Evolutionary conservation across 2,113 vertebrate genomes (phyloP).

Genomic region (Erythrolamprus reginae): DNA sequence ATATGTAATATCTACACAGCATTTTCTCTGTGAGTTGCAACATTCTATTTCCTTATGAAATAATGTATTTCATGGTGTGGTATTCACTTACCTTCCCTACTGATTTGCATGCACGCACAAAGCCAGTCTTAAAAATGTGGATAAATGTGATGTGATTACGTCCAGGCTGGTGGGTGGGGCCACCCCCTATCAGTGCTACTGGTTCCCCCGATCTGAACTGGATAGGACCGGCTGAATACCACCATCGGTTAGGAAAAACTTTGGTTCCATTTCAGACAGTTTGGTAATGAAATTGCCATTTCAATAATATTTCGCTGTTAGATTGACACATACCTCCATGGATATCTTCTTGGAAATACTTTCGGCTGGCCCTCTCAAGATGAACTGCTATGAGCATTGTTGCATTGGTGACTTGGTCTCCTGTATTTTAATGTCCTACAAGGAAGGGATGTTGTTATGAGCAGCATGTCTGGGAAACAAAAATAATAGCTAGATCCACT

Average conservation of each 20-base stretch:
- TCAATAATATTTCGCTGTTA: neutral
- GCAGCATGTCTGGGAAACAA: neutral
- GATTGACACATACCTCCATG: neutral
- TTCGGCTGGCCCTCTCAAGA: neutral
- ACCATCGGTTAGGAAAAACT: conserved; percentile 8
- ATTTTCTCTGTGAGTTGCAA: neutral
- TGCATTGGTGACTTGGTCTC: neutral
- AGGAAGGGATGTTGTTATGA: neutral
- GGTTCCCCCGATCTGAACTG: no score
- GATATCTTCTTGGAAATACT: neutral
- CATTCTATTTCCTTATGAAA: neutral
- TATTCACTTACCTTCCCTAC: no score
- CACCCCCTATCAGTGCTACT: no score
- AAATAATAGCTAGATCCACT: neutral
- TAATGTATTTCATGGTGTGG: no score
- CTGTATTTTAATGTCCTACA: neutral
- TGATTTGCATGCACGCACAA: no score
- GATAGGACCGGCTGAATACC: neutral
- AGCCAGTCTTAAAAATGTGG: no score
- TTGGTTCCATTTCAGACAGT: conserved; percentile 5
- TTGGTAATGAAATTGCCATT: conserved; percentile 8
- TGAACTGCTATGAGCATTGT: neutral
- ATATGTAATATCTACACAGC: neutral
- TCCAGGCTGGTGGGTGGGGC: no score
- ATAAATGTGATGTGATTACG: no score